phyloP scores from a whole-genome alignment of 2,113 vertebrate species.

The Isichthys henryi region DNA sequence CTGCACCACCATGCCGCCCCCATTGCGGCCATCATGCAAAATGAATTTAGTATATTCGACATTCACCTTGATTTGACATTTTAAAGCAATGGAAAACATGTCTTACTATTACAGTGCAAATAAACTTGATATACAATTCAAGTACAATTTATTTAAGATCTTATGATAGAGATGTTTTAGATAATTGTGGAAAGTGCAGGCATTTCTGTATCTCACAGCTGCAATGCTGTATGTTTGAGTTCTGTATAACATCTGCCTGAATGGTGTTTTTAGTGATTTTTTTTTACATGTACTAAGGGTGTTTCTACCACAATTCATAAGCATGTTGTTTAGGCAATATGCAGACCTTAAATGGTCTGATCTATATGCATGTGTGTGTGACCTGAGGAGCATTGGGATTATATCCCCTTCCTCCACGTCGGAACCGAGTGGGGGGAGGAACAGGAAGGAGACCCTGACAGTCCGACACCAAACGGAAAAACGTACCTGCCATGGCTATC shows the following conservation, averaged over 20 bases:
- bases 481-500: conserved; percentile 4
- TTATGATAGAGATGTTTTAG: background rate
- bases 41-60: background rate
- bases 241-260: background rate
- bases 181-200: background rate
- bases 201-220: background rate
- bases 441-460: conserved; percentile 29
- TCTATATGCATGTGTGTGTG: background rate
- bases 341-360: background rate
- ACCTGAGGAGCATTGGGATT: background rate
- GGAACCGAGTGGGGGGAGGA: background rate
- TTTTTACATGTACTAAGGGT: background rate
- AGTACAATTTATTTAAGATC: background rate
- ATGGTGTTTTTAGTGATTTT: background rate
- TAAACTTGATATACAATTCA: background rate
- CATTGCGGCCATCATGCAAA: too few species aligned
- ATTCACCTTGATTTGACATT: background rate
- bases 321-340: background rate
- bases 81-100: background rate
- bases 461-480: conserved; percentile 23
- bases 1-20: too few species aligned
- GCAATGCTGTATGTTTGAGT: background rate
- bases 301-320: background rate
- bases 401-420: background rate
- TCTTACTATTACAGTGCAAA: background rate